A percentile compares a stretch with the other conserved stretches of the same genome.
Conservation (phyloP, 2,888 invertebrate species). For the Ormyrus thymus region DNA sequence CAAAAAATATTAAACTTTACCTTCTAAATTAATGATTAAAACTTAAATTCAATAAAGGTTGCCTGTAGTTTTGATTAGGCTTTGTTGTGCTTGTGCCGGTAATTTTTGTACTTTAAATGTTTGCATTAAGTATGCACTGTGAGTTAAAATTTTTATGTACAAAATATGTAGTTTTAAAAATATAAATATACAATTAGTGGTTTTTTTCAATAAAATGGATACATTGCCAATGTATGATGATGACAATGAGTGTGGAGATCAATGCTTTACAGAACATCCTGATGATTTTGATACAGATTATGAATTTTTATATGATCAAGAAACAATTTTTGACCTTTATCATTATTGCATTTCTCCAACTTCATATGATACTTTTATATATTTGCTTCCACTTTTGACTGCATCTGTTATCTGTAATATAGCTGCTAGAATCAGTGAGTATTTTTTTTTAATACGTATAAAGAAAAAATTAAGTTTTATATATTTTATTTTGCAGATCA, state of each 20-base stretch:
- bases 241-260: constrained; percentile 64
- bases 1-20: too few relatives aligned
- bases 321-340: constrained; percentile 66
- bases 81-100: constrained; percentile 18
- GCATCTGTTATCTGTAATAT: constrained; percentile 66
- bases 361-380: constrained; percentile 65
- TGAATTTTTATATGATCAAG: constrained; percentile 67
- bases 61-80: constrained; percentile 19
- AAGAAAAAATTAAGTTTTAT: background rate
- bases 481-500: constrained; percentile 37
- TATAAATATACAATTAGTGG: background rate
- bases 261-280: constrained; percentile 62
- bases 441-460: background rate
- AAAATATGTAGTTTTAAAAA: constrained; percentile 26
- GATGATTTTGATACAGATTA: constrained; percentile 63
- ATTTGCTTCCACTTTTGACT: constrained; percentile 67
- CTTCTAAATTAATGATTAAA: too few relatives aligned
- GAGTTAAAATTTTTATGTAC: constrained; percentile 15
- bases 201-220: constrained; percentile 57
- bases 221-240: constrained; percentile 62
- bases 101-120: background rate
- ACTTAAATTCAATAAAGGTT: background rate
- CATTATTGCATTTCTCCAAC: constrained; percentile 69
- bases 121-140: constrained; percentile 5
- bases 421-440: constrained; percentile 57